Conservation (phyloP, 2,113 vertebrate species). For the Myodes glareolus region DNA sequence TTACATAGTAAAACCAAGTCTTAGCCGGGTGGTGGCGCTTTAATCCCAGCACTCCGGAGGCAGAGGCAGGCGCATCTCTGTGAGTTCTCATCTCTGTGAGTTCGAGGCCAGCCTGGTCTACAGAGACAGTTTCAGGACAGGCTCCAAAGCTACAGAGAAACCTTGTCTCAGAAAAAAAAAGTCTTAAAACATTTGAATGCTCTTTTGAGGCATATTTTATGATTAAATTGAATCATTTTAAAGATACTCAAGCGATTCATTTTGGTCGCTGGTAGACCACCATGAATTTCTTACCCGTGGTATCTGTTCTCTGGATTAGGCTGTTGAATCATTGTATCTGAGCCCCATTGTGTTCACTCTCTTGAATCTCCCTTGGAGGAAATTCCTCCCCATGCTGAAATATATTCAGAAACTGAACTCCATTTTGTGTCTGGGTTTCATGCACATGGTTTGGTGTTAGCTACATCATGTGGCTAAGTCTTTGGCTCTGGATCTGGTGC, state of each 20-base stretch:
- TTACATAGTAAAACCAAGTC: neutral
- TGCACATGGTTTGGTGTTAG: neutral
- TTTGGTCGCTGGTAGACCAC: neutral
- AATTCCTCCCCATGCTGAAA: neutral
- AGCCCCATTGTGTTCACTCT: neutral
- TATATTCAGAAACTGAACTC: neutral
- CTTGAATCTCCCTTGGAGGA: neutral
- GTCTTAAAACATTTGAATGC: neutral
- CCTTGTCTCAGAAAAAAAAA: too few relatives aligned
- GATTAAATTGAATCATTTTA: neutral
- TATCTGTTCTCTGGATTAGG: neutral
- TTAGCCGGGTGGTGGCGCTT: neutral
- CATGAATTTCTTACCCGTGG: neutral
- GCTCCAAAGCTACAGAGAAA: too few relatives aligned
- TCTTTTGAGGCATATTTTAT: slow-evolving; percentile 15
- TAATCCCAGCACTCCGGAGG: too few relatives aligned
- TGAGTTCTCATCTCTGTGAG: too few relatives aligned
- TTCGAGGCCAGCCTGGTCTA: too few relatives aligned
- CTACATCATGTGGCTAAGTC: neutral
- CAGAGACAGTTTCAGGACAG: too few relatives aligned
- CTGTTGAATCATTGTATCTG: neutral
- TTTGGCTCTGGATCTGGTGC: neutral
- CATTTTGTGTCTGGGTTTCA: neutral
- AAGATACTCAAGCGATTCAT: neutral
- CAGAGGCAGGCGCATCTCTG: too few relatives aligned